Evolutionary conservation across 1,140 invertebrate genomes (phyloP), one percentile per base, ranked within the genome.

Genomic region (Drosophila pallidifrons): DNA sequence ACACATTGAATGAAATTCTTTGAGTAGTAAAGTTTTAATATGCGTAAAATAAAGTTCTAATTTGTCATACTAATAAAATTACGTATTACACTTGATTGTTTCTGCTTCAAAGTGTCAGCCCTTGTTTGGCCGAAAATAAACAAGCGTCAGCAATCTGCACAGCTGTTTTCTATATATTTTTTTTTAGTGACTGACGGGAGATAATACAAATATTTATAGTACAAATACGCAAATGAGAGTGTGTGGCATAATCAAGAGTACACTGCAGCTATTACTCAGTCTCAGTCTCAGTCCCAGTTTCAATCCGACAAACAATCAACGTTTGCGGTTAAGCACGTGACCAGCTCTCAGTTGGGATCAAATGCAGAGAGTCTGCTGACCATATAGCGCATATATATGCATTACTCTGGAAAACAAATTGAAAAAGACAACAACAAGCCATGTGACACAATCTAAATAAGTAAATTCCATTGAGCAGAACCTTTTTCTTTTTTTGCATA

Each of bases 391-490:
- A 57, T 7, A 20, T 47, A 20, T 47, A 11, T 16, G 15, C 15
- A 57, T 35, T 28, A 5, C 2, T 38, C n/a, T 25, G 41, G 3
- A 30, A 20, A 47, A 1, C 16, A 5, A 59, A 59, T 30, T 25
- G 41, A 3, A 30, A 20, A 47, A 47, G 6, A 5, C 30, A 46
- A 46, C 57, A 25, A 25, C 20, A 25, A 25, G 20, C 20, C 25
- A 46, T 59, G 57, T 46, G 25, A 11, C 7, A 13, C 25, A 46
- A 45, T 4, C 41, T 59, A 10, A 46, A 35, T 46, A 25, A 59
- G 43, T 20, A 30, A 59, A 59, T 59, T 46, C 41, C 55, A 16
- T 16, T 47, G 10, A 38, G 35, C 41, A n/a, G 5, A 13, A 43
- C 11, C 3, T n/a, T 25, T 13, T 43, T 43, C 11, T 4, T 13